phyloP scores from a whole-genome alignment of 2,888 invertebrate genomes.

The Drosophila kambysellisi region DNA sequence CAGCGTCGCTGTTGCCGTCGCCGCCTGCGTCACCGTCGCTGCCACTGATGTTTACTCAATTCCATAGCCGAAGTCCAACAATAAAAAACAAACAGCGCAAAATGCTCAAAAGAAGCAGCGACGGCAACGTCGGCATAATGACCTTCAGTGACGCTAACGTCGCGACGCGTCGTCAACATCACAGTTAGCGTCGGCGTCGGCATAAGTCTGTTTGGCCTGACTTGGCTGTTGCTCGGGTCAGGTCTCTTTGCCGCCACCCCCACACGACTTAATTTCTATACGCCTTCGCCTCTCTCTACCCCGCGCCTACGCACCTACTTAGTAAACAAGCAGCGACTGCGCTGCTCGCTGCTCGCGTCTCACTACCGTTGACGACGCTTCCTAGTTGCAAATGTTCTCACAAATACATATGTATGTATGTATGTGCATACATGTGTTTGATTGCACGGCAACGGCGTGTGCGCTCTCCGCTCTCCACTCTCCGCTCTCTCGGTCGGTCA shows the following conservation, averaged over 20 bases:
- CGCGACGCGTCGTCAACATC: constrained; percentile 29
- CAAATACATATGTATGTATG: constrained; percentile 7
- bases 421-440: not conserved
- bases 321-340: constrained; percentile 71
- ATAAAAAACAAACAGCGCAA: constrained; percentile 57
- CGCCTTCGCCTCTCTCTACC: constrained; percentile 10
- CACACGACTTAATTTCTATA: constrained; percentile 68
- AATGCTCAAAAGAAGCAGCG: constrained; percentile 58
- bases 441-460: constrained; percentile 7
- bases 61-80: constrained; percentile 74
- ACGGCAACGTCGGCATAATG: constrained; percentile 68
- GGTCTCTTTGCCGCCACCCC: constrained; percentile 45
- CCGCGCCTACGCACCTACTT: constrained; percentile 53
- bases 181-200: constrained; percentile 22
- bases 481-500: constrained; percentile 43
- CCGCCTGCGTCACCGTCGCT: constrained; percentile 47
- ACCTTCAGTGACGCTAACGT: constrained; percentile 77
- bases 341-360: constrained; percentile 35
- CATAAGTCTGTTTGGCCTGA: constrained; percentile 25
- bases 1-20: constrained; percentile 33
- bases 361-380: constrained; percentile 53
- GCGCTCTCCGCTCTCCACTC: constrained; percentile 34
- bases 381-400: constrained; percentile 67
- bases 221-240: constrained; percentile 66
- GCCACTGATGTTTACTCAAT: constrained; percentile 77